Conservation (phyloP, 2,888 invertebrate species). For the Beris morrisii region DNA sequence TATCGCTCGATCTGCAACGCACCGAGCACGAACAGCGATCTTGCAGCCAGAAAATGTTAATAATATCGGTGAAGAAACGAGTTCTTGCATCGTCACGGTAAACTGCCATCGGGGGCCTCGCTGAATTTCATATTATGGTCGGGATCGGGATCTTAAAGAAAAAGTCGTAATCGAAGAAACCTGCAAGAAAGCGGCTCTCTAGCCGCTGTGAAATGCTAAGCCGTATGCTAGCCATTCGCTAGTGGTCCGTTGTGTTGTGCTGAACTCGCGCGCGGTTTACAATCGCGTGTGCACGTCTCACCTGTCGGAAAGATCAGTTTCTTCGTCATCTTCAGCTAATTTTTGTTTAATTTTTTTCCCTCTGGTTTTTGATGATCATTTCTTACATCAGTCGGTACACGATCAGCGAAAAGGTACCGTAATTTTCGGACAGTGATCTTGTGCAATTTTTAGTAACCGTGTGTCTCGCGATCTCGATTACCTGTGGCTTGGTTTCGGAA, state of each 20-base stretch:
- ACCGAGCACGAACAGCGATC: no score
- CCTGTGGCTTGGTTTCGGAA: neutral
- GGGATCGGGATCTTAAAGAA: no score
- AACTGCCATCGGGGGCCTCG: no score
- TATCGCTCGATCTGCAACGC: no score
- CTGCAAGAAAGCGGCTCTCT: constrained; percentile 11
- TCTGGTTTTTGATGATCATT: no score
- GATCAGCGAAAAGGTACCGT: constrained; percentile 11
- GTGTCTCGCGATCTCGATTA: constrained; percentile 8
- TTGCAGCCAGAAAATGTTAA: no score
- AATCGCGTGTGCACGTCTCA: neutral
- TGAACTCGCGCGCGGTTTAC: constrained; percentile 11
- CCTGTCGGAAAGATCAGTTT: no score
- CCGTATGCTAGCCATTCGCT: constrained; percentile 28
- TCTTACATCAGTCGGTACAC: neutral
- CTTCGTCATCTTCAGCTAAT: no score
- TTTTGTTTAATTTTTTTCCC: no score
- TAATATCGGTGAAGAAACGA: no score
- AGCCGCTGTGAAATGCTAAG: constrained; percentile 26
- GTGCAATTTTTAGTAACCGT: constrained; percentile 15
- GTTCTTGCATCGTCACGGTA: no score
- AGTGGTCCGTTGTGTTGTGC: constrained; percentile 32
- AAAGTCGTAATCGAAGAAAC: neutral
- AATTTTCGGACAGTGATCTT: constrained; percentile 15
- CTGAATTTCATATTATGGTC: no score